Percentiles rank a stretch among this genome's conserved stretches.
Evolutionary conservation across 1,140 invertebrate species (phyloP).

Genomic region (Pseudomyrmex gracilis): DNA sequence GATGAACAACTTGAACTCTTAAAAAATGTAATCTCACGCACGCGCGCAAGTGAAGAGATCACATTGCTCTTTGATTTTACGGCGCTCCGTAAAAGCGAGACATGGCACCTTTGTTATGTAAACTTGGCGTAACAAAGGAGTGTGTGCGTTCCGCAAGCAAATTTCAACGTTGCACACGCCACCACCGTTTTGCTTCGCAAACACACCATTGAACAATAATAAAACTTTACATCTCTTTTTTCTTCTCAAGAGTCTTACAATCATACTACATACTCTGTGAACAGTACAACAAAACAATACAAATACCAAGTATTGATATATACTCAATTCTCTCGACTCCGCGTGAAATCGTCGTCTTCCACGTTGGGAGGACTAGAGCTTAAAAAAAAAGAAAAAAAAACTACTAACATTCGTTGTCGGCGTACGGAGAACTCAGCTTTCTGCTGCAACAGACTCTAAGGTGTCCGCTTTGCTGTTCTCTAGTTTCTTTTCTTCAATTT

Average conservation of each 20-base stretch:
- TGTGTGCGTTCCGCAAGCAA: conserved; percentile 26
- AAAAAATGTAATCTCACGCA: neutral
- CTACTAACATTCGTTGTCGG: conserved; percentile 66
- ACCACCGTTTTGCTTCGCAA: neutral
- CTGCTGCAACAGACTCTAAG: conserved; percentile 70
- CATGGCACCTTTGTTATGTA: conserved; percentile 20
- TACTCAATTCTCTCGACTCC: conserved; percentile 34
- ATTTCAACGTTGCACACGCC: conserved; percentile 3
- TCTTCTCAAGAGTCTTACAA: neutral
- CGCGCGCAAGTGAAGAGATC: neutral
- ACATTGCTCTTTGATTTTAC: conserved; percentile 36
- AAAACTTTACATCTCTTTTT: conserved; percentile 5
- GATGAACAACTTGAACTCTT: conserved; percentile 22
- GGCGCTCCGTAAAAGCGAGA: neutral
- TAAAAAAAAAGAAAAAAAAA: conserved; percentile 58
- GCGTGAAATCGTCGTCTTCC: conserved; percentile 28
- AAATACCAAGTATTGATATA: conserved; percentile 37
- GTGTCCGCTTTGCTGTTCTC: conserved; percentile 56
- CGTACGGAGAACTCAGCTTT: conserved; percentile 79
- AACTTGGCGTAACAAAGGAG: conserved; percentile 24
- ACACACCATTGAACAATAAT: neutral
- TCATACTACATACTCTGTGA: neutral
- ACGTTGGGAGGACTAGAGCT: conserved; percentile 75
- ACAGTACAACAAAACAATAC: conserved; percentile 36
- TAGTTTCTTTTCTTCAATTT: conserved; percentile 31